Conservation (phyloP, 2,113 vertebrate species). For the Alaudala cheleensis region DNA sequence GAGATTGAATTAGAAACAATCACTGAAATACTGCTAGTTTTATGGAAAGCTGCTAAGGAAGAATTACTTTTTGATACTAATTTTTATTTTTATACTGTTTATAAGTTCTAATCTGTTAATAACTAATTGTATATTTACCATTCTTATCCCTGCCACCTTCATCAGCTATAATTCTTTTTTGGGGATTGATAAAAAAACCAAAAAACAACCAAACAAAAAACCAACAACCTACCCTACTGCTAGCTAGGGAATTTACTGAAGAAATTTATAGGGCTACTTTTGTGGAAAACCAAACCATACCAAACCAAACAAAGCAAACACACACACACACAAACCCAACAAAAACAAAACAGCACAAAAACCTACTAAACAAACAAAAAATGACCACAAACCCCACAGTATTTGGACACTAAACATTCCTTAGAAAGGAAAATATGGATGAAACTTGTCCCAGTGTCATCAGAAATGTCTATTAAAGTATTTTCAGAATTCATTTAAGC, state of each 20-base stretch:
- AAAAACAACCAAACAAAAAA: neutral
- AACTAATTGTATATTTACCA: neutral
- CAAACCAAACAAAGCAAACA: too few species aligned
- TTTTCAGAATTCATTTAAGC: neutral
- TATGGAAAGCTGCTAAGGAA: neutral
- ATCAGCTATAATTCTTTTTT: neutral
- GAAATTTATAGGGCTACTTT: neutral
- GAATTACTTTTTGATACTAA: neutral
- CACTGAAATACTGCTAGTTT: neutral
- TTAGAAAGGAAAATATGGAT: neutral
- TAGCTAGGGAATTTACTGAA: neutral
- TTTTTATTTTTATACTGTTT: neutral
- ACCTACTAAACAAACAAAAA: neutral
- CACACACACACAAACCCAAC: too few species aligned
- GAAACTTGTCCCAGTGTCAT: neutral
- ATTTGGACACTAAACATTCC: neutral
- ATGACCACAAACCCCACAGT: fast-evolving
- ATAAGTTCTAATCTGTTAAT: neutral
- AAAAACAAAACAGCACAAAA: too few species aligned
- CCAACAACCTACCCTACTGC: neutral
- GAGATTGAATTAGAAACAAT: neutral
- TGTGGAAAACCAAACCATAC: neutral
- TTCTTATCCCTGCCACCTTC: neutral
- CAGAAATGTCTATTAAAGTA: neutral
- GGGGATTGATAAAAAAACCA: neutral